A percentile compares a stretch with the other conserved stretches of the same genome.
Conservation (phyloP, 1,140 invertebrate genomes). For the Episyrphus balteatus region DNA sequence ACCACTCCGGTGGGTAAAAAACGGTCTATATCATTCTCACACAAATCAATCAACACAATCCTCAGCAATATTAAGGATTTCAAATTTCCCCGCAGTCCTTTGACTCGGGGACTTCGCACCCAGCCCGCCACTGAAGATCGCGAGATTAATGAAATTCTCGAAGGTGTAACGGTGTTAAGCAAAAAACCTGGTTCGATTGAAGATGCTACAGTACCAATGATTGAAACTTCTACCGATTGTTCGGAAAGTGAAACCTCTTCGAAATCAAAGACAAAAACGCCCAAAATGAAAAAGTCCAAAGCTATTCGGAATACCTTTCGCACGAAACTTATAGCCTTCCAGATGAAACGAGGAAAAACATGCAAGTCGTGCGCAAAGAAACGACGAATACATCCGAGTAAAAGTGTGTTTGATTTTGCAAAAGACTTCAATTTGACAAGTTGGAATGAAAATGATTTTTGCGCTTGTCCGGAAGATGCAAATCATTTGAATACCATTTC, state of each 20-base stretch:
- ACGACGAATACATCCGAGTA: constrained; percentile 30
- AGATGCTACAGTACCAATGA: not conserved
- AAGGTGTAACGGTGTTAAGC: not conserved
- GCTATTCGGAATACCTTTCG: constrained; percentile 34
- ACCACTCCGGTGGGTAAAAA: constrained; percentile 18
- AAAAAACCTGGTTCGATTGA: not conserved
- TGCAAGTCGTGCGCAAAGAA: constrained; percentile 32
- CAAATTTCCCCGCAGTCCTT: constrained; percentile 18
- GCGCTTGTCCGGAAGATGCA: not conserved
- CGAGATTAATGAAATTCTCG: no score
- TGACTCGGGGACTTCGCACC: constrained; percentile 17
- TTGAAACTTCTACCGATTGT: not conserved
- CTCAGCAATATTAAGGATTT: constrained; percentile 32
- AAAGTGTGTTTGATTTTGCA: constrained; percentile 27
- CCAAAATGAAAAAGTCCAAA: constrained; percentile 34
- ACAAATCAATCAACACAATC: constrained; percentile 30
- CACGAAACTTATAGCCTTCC: constrained; percentile 27
- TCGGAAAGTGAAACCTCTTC: constrained; percentile 5
- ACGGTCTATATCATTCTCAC: constrained; percentile 28
- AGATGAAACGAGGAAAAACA: constrained; percentile 19
- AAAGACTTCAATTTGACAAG: constrained; percentile 9
- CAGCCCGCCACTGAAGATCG: not conserved
- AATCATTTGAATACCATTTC: no score
- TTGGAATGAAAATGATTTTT: not conserved
- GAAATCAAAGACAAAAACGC: constrained; percentile 35